Conservation (phyloP, 2,797 vertebrate genomes). For the Sternarchorhynchus goeldii region DNA sequence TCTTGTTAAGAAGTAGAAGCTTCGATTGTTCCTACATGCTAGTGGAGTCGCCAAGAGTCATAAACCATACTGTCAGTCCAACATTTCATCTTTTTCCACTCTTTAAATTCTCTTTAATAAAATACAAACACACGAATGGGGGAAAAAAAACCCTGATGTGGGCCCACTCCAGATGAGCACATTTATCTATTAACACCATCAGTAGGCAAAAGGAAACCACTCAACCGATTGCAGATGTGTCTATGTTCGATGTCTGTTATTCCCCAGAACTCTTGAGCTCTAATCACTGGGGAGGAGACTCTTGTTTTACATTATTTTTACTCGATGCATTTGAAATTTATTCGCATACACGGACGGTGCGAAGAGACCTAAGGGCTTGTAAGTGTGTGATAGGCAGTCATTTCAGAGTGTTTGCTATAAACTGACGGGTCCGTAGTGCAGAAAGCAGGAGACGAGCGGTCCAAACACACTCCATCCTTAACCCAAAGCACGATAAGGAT, state of each 20-base stretch:
- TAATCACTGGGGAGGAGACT: conserved; percentile 39
- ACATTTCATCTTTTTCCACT: conserved; percentile 46
- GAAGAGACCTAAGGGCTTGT: not conserved
- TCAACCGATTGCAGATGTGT: conserved; percentile 54
- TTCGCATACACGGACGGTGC: conserved; percentile 10
- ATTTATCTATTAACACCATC: conserved; percentile 56
- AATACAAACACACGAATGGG: not conserved
- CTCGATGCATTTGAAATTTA: conserved; percentile 42
- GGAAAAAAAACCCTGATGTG: not conserved
- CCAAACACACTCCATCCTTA: conserved; percentile 43
- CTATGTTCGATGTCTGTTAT: conserved; percentile 35
- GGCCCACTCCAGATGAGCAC: conserved; percentile 41
- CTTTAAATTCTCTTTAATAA: conserved; percentile 28
- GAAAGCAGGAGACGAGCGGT: conserved; percentile 30
- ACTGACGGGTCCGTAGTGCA: conserved; percentile 37
- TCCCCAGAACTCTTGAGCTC: conserved; percentile 25
- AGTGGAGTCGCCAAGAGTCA: conserved; percentile 31
- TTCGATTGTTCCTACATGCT: conserved; percentile 35
- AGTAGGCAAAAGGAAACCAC: conserved; percentile 43
- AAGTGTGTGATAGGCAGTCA: conserved; percentile 32
- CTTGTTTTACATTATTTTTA: conserved; percentile 47
- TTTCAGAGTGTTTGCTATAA: conserved; percentile 1
- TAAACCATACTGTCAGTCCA: conserved; percentile 33
- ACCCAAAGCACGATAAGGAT: conserved; percentile 47
- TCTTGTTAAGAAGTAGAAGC: conserved; percentile 37